Percentiles rank a stretch among this genome's conserved stretches.
These are phyloP conservation scores for Periophthalmus magnuspinnatus DNA, from an alignment of 2,797 vertebrate species.

Conservation along the genomic window DNA sequence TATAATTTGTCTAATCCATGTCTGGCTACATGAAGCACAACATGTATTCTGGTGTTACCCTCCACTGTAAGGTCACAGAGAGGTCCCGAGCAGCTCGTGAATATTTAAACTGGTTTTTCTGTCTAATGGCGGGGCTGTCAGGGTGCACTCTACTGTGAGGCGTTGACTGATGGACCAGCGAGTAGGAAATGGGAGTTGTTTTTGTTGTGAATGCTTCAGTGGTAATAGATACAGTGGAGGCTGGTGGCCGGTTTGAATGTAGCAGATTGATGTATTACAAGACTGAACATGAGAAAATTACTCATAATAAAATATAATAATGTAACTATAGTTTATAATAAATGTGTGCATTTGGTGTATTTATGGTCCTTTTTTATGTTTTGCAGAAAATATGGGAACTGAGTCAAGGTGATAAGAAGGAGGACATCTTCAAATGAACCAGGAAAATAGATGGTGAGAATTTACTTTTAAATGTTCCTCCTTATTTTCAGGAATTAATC, in stretches of 20 bases:
- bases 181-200: conserved; percentile 48
- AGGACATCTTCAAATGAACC: conserved; percentile 54
- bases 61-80: conserved; percentile 51
- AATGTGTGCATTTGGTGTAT: background rate
- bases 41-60: conserved; percentile 38
- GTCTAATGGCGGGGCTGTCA: conserved; percentile 53
- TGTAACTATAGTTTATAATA: too few species aligned
- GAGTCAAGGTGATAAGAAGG: conserved; percentile 56
- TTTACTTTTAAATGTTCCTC: background rate
- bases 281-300: background rate
- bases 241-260: conserved; percentile 8
- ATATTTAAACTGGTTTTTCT: conserved; percentile 65
- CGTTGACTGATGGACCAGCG: conserved; percentile 58
- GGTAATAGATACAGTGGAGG: conserved; percentile 32
- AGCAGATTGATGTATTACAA: background rate
- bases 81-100: conserved; percentile 57
- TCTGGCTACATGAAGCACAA: background rate
- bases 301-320: background rate
- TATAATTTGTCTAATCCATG: conserved; percentile 18
- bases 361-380: conserved; percentile 12
- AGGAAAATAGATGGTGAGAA: conserved; percentile 68
- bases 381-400: conserved; percentile 50
- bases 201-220: conserved; percentile 32
- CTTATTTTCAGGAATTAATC: background rate
- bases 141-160: conserved; percentile 55